Base-by-base conservation (phyloP, 2,797 vertebrate genomes). In the Apogon hyalosoma region DNA sequence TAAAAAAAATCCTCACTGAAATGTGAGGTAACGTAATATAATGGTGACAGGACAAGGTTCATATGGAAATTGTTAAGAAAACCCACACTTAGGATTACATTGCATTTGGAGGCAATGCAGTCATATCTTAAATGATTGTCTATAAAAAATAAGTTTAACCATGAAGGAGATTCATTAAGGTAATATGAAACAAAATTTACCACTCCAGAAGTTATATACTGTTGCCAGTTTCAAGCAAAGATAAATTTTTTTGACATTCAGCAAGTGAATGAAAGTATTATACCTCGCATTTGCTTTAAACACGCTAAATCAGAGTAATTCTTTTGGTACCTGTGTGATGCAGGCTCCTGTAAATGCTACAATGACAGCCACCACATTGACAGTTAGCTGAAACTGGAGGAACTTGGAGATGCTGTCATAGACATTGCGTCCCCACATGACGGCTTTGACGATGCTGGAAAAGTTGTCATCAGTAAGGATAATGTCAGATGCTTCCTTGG, bases 331-430 rank as follows among this genome's bases (percentile, higher is more conserved):
- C 94, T 99, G 98, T 80, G 98, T 99, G 90, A 99, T 99, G 92
- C 98, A 99, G 63, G 98, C 98, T 82, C 98, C 98, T 4, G 96
- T 97, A 79, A 99, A 99, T 77, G 98, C 98, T 79, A 99, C 98
- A 52, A 99, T 99, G 87, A 99, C 98, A 9, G 98, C 98, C 80
- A 99, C 97, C 46, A 99, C 96, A 28, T 99, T 99, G 83, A 99
- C 98, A 2, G 98, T 99, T 40, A 99, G 95, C 89, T 99, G 98
- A 86, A 99, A 99, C 92, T 99, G 98, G 79, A 99, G 96, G 87
- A 99, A 99, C 82, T 99, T 99, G 47, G 97, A 98, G 92, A 99
- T 99, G 93, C 97, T 98, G 93, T 99, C 98, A 58, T 99, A 99
- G 3, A 99, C 98, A 0, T 99, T 99, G 77, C 98, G 93, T 55